phyloP scores from a whole-genome alignment of 2,888 invertebrate species.

The Drosophila diplacantha region DNA sequence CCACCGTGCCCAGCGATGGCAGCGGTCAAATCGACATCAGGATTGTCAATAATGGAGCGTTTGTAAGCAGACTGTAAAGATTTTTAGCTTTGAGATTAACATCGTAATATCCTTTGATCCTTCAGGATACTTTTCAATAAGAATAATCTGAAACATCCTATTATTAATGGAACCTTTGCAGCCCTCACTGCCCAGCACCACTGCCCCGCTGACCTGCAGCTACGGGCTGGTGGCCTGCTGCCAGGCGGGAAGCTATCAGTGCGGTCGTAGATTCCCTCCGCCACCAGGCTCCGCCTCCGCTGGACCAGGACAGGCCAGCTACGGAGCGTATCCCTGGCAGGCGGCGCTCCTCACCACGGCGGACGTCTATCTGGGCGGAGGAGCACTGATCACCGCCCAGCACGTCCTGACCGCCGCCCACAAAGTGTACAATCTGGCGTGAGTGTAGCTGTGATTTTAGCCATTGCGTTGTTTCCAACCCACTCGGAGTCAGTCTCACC shows the following conservation, averaged over 20 bases:
- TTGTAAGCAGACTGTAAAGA: conserved; percentile 32
- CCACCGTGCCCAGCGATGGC: conserved; percentile 77
- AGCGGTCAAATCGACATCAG: conserved; percentile 82
- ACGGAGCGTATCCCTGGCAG: conserved; percentile 87
- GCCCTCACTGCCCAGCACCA: conserved; percentile 41
- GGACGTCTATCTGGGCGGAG: conserved; percentile 85
- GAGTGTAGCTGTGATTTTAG: conserved; percentile 69
- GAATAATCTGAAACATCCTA: neutral
- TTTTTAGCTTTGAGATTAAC: neutral
- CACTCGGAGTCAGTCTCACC: conserved; percentile 49
- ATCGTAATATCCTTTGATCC: neutral
- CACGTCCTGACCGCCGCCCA: conserved; percentile 87
- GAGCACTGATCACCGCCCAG: conserved; percentile 83
- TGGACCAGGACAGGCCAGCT: conserved; percentile 80
- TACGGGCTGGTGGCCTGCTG: conserved; percentile 73
- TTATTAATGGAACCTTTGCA: conserved; percentile 16
- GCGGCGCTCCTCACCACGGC: conserved; percentile 81
- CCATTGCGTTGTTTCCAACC: neutral
- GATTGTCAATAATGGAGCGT: conserved; percentile 80
- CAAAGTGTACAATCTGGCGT: conserved; percentile 81
- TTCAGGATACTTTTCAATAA: neutral
- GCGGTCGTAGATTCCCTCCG: conserved; percentile 74
- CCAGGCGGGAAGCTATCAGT: conserved; percentile 73
- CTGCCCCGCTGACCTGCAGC: conserved; percentile 60
- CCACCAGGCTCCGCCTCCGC: conserved; percentile 75